phyloP scores from a whole-genome alignment of 2,888 invertebrate species.

The Limnephilus lunatus region DNA sequence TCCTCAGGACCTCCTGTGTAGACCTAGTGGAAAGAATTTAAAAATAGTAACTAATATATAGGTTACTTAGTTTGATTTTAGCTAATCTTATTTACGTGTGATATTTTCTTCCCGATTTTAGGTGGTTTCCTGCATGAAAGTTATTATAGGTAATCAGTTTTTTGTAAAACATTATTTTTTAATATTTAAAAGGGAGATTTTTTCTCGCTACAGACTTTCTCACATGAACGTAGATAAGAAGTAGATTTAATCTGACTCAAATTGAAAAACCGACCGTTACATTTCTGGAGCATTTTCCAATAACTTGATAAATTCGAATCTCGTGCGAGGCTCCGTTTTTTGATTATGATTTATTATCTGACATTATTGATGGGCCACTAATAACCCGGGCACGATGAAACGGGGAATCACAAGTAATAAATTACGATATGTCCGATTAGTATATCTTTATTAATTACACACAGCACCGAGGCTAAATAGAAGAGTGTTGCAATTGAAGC shows the following conservation, averaged over 20 bases:
- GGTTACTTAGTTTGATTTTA: too few species aligned
- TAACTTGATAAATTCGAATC: slow-evolving; percentile 24
- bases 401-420: slow-evolving; percentile 19
- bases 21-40: too few species aligned
- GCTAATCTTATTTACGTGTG: too few species aligned
- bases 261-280: not conserved
- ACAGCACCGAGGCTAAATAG: slow-evolving; percentile 13
- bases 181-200: too few species aligned
- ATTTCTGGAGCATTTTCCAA: slow-evolving; percentile 27
- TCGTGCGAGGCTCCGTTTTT: slow-evolving; percentile 4
- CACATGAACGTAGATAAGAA: not conserved
- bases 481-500: slow-evolving; percentile 30
- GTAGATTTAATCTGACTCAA: not conserved
- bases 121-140: too few species aligned
- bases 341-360: slow-evolving; percentile 47
- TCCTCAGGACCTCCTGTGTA: too few species aligned
- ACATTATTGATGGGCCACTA: slow-evolving; percentile 43
- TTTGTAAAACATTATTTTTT: too few species aligned
- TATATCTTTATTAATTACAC: slow-evolving; percentile 45
- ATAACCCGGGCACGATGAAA: slow-evolving; percentile 30
- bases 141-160: too few species aligned
- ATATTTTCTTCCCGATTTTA: too few species aligned
- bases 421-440: slow-evolving; percentile 40
- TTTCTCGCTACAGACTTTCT: not conserved
- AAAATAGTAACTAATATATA: too few species aligned